These are phyloP conservation scores for Micromys minutus DNA, from an alignment of 2,113 vertebrate species.

Conservation along the genomic window DNA sequence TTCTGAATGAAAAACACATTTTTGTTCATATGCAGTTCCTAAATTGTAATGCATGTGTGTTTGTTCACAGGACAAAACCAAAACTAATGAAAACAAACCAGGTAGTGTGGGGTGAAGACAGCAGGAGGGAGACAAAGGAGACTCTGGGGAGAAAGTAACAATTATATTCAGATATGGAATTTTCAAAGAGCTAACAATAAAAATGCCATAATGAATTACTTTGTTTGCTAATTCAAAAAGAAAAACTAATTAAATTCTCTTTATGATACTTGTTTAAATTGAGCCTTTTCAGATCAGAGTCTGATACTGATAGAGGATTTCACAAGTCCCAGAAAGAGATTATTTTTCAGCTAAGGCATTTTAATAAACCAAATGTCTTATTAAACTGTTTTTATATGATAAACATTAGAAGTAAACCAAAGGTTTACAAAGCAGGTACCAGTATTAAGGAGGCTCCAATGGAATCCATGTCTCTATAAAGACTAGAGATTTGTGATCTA, in stretches of 20 bases:
- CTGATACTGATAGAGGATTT: constrained; percentile 58
- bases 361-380: constrained; percentile 44
- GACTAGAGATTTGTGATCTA: constrained; percentile 63
- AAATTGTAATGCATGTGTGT: neutral
- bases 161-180: neutral
- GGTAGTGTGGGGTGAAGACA: neutral
- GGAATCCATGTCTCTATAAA: constrained; percentile 57
- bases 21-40: neutral
- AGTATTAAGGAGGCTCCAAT: constrained; percentile 43
- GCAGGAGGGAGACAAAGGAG: too few species aligned
- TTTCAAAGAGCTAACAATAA: neutral
- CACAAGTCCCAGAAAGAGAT: neutral
- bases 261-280: constrained; percentile 53
- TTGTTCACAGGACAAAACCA: neutral
- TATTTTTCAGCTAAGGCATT: constrained; percentile 46
- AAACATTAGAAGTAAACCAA: constrained; percentile 34
- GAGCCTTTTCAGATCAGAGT: constrained; percentile 63
- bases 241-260: neutral
- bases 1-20: neutral
- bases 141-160: neutral
- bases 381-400: constrained; percentile 65
- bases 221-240: neutral
- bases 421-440: constrained; percentile 46
- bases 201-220: neutral
- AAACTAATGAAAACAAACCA: too few species aligned